Conservation (phyloP, 2,888 invertebrate genomes). For the Tetropium fuscum region DNA sequence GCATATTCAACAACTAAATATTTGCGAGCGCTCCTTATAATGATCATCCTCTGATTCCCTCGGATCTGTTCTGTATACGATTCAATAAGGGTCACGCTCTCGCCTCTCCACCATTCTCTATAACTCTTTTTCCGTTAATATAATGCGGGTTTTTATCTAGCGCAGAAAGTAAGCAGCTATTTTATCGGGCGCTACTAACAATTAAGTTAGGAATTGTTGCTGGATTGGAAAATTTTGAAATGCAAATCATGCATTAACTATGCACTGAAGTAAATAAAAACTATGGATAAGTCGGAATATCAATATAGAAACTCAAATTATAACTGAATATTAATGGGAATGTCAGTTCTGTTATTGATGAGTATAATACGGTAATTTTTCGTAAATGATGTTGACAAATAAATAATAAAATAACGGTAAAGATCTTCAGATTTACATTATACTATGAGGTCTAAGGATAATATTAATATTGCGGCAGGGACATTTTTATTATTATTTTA, state of each 20-base stretch:
- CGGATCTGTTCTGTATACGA: slow-evolving; percentile 51
- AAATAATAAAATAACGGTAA: too few species aligned
- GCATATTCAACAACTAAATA: slow-evolving; percentile 65
- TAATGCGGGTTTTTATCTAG: slow-evolving; percentile 10
- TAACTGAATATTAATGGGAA: too few species aligned
- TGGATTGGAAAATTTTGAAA: neutral
- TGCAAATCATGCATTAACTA: neutral
- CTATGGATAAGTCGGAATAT: too few species aligned
- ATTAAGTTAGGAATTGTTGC: neutral
- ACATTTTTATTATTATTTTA: too few species aligned
- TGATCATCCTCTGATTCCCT: slow-evolving; percentile 59
- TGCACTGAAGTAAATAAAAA: neutral
- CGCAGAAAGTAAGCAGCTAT: slow-evolving; percentile 13
- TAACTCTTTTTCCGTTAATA: slow-evolving; percentile 23
- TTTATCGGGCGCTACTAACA: slow-evolving; percentile 4
- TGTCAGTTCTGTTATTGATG: too few species aligned
- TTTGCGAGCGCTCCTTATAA: slow-evolving; percentile 65
- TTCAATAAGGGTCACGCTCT: slow-evolving; percentile 52
- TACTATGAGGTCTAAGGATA: too few species aligned
- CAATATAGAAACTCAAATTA: too few species aligned
- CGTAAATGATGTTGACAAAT: too few species aligned
- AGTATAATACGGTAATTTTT: too few species aligned
- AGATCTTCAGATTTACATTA: too few species aligned
- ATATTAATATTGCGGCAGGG: too few species aligned
- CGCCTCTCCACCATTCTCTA: neutral